phyloP scores from a whole-genome alignment of 1,140 invertebrate species.

The Papilio polyxenes region DNA sequence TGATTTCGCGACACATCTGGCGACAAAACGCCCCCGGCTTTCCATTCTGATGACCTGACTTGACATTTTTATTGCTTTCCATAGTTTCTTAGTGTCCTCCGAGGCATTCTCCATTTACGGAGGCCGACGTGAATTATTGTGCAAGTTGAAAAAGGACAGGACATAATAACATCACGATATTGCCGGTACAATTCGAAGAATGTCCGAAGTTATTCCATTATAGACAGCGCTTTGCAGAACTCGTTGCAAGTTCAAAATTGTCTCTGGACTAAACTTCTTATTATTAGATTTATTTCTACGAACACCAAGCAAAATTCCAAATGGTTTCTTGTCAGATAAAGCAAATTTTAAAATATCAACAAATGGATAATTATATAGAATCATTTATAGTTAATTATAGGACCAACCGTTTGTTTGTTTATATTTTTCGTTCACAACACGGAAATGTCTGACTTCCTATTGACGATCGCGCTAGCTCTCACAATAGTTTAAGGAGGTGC shows the following conservation, averaged over 20 bases:
- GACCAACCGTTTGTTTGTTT: neutral
- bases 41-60: constrained; percentile 80
- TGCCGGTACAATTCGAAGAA: constrained; percentile 59
- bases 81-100: constrained; percentile 74
- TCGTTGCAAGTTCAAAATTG: neutral
- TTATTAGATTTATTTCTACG: neutral
- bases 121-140: constrained; percentile 73
- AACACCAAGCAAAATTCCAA: neutral
- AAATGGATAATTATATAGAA: neutral
- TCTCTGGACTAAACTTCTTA: neutral
- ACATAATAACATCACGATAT: constrained; percentile 63
- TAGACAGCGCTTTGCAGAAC: constrained; percentile 20
- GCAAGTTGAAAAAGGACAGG: constrained; percentile 65
- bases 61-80: constrained; percentile 79
- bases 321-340: neutral
- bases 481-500: constrained; percentile 54
- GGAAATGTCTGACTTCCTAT: constrained; percentile 48
- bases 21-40: constrained; percentile 75
- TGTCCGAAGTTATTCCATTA: constrained; percentile 49
- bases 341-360: neutral
- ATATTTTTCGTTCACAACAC: constrained; percentile 32
- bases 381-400: neutral
- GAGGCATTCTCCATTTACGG: constrained; percentile 71
- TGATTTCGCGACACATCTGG: constrained; percentile 78
- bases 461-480: constrained; percentile 42